phyloP scores from a whole-genome alignment of 2,888 invertebrate genomes.

The Cephus nigrinus region DNA sequence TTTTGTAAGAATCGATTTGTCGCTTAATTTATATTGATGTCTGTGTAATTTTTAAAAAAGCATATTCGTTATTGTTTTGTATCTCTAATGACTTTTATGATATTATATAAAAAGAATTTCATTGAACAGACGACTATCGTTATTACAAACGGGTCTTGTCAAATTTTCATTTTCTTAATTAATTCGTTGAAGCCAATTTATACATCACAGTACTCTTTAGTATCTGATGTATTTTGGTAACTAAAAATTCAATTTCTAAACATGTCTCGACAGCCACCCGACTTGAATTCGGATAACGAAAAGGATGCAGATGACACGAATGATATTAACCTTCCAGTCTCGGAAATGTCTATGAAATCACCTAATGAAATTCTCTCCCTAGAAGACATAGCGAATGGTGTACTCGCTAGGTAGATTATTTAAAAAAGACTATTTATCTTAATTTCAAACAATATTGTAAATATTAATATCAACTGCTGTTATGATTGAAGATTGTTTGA shows the following conservation, averaged over 20 bases:
- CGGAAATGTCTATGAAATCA: background rate
- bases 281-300: background rate
- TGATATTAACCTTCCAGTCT: background rate
- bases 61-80: constrained; percentile 1
- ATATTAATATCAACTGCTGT: background rate
- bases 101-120: constrained; percentile 1
- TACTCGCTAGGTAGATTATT: constrained; percentile 17
- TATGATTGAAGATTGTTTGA: constrained; percentile 11
- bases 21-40: background rate
- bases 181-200: background rate
- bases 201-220: background rate
- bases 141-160: background rate
- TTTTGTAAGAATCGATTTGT: background rate
- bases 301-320: background rate
- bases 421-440: background rate
- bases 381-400: constrained; percentile 25
- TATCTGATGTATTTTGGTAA: background rate
- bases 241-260: background rate
- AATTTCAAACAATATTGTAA: background rate
- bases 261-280: background rate
- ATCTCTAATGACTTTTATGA: background rate
- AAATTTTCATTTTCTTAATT: background rate
- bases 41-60: background rate
- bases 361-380: constrained; percentile 13
- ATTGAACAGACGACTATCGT: background rate